Conservation (phyloP, 2,797 vertebrate genomes). For the Artibeus lituratus region DNA sequence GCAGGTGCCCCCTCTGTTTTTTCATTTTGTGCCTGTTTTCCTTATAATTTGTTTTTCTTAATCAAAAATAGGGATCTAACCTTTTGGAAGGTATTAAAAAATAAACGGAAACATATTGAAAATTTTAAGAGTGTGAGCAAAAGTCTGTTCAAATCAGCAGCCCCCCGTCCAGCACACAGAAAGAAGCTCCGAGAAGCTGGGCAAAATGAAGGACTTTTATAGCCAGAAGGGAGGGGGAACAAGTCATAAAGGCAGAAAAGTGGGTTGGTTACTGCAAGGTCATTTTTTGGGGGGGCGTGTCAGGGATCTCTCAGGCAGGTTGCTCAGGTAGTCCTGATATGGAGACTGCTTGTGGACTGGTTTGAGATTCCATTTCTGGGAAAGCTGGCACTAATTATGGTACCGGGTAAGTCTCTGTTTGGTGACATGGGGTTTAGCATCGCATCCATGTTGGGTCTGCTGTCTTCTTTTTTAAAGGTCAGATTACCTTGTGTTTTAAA, state of each 20-base stretch:
- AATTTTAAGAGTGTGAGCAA: not conserved
- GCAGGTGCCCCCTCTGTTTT: not conserved
- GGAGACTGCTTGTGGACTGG: not conserved
- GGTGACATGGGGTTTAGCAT: not conserved
- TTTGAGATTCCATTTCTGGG: not conserved
- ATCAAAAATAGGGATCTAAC: not conserved
- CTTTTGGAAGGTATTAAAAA: not conserved
- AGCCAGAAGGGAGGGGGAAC: not conserved
- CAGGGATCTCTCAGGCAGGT: not conserved
- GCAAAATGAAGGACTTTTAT: not conserved
- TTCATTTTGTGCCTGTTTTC: not conserved
- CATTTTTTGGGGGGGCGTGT: not conserved
- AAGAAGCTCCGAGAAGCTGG: not conserved
- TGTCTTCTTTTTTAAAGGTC: not conserved
- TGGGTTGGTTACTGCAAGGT: not conserved
- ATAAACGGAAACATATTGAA: not conserved
- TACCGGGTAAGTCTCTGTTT: not conserved
- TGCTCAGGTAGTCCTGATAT: too few relatives aligned
- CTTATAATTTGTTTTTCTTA: not conserved
- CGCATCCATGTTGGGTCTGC: not conserved
- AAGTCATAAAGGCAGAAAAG: not conserved
- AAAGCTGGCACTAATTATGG: not conserved
- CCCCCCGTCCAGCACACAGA: not conserved
- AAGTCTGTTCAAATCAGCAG: not conserved
- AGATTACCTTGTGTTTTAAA: too few relatives aligned